A percentile compares a stretch with the other conserved stretches of the same genome.
phyloP scores from a whole-genome alignment of 1,140 invertebrate species.

The Philotrypesis tridentata region DNA sequence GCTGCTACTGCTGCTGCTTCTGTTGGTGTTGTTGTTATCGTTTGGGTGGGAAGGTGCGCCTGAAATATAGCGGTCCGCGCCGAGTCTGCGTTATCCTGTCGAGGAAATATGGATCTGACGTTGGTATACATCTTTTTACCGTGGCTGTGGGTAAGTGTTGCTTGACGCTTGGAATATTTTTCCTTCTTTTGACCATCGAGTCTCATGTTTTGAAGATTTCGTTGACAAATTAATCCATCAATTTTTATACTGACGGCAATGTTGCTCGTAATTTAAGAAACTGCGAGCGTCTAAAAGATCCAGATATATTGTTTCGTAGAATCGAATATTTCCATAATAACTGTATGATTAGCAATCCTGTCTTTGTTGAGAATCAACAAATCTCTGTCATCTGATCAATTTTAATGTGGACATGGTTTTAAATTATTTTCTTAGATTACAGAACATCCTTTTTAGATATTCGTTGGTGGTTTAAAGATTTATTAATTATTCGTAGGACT shows the following conservation, averaged over 20 bases:
- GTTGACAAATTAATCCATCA: not conserved
- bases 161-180: not conserved
- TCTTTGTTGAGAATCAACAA: no score
- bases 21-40: not conserved
- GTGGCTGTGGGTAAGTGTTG: not conserved
- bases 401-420: no score
- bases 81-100: not conserved
- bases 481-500: no score
- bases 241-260: not conserved
- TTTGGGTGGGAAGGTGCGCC: not conserved
- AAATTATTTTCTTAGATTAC: no score
- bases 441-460: no score
- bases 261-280: not conserved
- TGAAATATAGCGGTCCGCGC: conserved; percentile 12
- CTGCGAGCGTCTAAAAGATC: no score
- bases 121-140: not conserved
- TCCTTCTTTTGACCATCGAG: not conserved
- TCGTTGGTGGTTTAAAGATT: no score
- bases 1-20: not conserved
- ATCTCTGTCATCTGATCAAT: no score
- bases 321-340: no score
- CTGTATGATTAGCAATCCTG: no score
- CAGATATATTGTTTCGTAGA: no score
- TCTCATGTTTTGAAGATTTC: not conserved
- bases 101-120: not conserved